Conservation (phyloP, 2,888 invertebrate species). For the Diogma glabrata region DNA sequence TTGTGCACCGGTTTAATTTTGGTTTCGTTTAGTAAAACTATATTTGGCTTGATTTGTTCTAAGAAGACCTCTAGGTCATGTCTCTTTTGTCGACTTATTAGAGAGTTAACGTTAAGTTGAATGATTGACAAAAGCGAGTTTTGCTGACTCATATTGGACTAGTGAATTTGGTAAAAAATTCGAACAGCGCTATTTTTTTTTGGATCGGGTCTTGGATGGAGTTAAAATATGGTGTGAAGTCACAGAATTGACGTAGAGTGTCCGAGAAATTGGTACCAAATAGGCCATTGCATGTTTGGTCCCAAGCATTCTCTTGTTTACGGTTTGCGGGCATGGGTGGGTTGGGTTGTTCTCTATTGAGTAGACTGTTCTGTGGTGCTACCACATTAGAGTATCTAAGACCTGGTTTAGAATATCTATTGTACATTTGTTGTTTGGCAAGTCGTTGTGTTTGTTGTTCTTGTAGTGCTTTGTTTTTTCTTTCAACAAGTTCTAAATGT, state of each 20-base stretch:
- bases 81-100: background rate
- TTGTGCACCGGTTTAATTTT: background rate
- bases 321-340: too few species aligned
- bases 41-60: background rate
- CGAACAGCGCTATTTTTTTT: background rate
- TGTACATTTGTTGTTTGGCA: background rate
- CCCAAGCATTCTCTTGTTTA: background rate
- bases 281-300: background rate
- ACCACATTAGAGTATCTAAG: background rate
- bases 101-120: background rate
- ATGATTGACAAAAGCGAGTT: background rate
- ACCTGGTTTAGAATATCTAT: background rate
- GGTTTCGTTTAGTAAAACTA: background rate
- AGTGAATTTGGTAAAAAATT: background rate
- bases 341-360: background rate
- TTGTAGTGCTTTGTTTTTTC: background rate
- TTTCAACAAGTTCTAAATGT: background rate
- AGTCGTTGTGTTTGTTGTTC: background rate
- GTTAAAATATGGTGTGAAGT: background rate
- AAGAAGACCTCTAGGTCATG: background rate
- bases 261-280: background rate
- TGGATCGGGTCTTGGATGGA: background rate
- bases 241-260: background rate
- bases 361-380: too few species aligned
- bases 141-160: too few species aligned